phyloP scores from a whole-genome alignment of 2,888 invertebrate genomes.

The Alcis repandata region DNA sequence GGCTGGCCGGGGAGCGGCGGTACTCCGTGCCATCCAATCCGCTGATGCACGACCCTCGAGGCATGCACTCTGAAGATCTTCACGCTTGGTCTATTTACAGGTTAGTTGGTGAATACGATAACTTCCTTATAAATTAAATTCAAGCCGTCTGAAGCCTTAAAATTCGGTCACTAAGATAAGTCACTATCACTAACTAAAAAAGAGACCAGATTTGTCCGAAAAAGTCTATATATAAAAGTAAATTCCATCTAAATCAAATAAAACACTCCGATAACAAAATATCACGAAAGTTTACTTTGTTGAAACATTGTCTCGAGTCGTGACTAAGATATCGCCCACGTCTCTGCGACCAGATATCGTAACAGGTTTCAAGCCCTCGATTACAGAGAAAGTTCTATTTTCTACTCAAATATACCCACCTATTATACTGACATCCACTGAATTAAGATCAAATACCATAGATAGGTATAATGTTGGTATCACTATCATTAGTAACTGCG shows the following conservation, averaged over 20 bases:
- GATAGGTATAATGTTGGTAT: background rate
- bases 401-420: conserved; percentile 2
- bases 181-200: conserved; percentile 16
- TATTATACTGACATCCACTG: background rate
- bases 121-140: too few relatives aligned
- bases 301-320: conserved; percentile 26
- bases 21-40: conserved; percentile 96
- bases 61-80: conserved; percentile 95
- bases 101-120: conserved; percentile 69
- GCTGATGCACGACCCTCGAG: conserved; percentile 89
- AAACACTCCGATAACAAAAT: background rate
- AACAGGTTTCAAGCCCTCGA: conserved; percentile 30
- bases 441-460: background rate
- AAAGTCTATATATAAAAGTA: background rate
- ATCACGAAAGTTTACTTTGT: conserved; percentile 12
- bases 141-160: background rate
- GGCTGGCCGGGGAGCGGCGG: conserved; percentile 90
- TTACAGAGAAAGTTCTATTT: conserved; percentile 29
- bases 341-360: conserved; percentile 21
- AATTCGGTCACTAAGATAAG: background rate
- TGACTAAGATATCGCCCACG: conserved; percentile 26
- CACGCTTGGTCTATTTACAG: conserved; percentile 98
- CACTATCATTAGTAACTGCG: background rate
- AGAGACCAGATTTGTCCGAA: background rate
- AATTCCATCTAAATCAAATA: background rate